Percentiles rank a stretch among this genome's conserved stretches.
Evolutionary conservation across 1,140 invertebrate genomes (phyloP).

Genomic region (Drosophila jambulina): DNA sequence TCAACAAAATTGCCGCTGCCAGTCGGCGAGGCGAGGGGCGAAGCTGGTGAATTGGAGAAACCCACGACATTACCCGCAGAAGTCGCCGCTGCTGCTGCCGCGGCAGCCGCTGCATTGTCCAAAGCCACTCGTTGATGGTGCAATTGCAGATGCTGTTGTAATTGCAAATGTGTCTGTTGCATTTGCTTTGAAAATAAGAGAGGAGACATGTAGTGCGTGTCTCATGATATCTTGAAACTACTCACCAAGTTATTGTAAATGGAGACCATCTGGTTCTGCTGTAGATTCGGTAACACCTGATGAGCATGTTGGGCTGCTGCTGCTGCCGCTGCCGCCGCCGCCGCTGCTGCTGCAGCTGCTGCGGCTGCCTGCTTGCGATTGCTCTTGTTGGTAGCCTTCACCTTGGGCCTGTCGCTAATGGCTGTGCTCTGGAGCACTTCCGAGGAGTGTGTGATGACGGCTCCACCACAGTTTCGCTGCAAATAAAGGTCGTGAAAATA

Average conservation of each 20-base stretch:
- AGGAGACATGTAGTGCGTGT: neutral
- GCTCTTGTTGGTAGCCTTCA: constrained; percentile 91
- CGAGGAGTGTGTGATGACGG: constrained; percentile 85
- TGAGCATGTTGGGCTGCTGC: constrained; percentile 55
- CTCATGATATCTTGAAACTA: neutral
- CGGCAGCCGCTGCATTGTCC: constrained; percentile 48
- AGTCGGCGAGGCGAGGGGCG: constrained; percentile 83
- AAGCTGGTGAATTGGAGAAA: constrained; percentile 77
- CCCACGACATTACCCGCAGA: constrained; percentile 39
- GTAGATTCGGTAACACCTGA: constrained; percentile 57
- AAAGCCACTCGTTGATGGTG: constrained; percentile 59
- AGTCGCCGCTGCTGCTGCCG: constrained; percentile 18
- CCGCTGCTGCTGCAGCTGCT: constrained; percentile 59
- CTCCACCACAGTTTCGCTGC: constrained; percentile 57
- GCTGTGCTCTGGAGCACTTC: constrained; percentile 88
- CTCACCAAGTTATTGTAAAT: constrained; percentile 83
- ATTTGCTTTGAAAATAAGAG: constrained; percentile 31
- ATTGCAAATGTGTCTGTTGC: constrained; percentile 61
- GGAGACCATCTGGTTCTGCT: constrained; percentile 83
- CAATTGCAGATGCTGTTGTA: constrained; percentile 64
- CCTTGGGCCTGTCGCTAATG: constrained; percentile 92
- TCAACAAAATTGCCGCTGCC: constrained; percentile 85
- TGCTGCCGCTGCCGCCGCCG: constrained; percentile 46
- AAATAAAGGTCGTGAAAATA: neutral
- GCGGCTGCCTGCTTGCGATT: constrained; percentile 87